Evolutionary conservation across 2,113 vertebrate genomes (phyloP).

Genomic region (Ceuthmochares aereus): DNA sequence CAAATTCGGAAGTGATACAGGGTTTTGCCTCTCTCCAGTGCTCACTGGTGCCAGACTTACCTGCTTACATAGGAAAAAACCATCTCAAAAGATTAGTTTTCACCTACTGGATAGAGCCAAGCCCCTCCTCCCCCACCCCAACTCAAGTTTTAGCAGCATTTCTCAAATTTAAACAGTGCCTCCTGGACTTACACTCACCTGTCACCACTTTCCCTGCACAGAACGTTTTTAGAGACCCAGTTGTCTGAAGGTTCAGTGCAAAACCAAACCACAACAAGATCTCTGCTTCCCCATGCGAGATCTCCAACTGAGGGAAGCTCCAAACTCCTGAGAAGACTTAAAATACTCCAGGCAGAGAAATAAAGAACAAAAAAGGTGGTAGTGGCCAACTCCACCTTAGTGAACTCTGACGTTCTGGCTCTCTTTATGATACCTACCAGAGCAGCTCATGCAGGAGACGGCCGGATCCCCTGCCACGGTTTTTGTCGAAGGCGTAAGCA

Average conservation of each 20-base stretch:
- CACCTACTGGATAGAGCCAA: not conserved
- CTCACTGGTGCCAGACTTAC: not conserved
- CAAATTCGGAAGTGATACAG: accelerated
- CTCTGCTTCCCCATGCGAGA: not conserved
- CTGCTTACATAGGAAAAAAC: not conserved
- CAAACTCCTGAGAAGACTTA: not conserved
- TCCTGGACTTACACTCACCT: not conserved
- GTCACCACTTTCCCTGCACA: not conserved
- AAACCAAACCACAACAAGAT: not conserved
- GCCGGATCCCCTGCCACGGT: conserved; percentile 92
- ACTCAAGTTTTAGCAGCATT: not conserved
- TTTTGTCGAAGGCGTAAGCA: conserved; percentile 96
- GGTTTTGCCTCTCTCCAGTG: not conserved
- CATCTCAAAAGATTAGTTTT: not conserved
- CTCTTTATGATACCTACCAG: conserved; percentile 82
- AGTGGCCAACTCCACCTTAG: not conserved
- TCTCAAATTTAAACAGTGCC: not conserved
- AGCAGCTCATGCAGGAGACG: conserved; percentile 93
- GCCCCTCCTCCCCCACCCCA: not conserved
- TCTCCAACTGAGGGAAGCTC: accelerated
- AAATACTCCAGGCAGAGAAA: not conserved
- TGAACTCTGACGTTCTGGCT: accelerated
- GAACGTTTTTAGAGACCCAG: accelerated
- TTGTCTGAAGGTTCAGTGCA: not conserved
- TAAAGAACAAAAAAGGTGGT: accelerated